These are phyloP conservation scores for Drosophila setosimentum DNA, from an alignment of 2,888 invertebrate species.

Conservation along the genomic window DNA sequence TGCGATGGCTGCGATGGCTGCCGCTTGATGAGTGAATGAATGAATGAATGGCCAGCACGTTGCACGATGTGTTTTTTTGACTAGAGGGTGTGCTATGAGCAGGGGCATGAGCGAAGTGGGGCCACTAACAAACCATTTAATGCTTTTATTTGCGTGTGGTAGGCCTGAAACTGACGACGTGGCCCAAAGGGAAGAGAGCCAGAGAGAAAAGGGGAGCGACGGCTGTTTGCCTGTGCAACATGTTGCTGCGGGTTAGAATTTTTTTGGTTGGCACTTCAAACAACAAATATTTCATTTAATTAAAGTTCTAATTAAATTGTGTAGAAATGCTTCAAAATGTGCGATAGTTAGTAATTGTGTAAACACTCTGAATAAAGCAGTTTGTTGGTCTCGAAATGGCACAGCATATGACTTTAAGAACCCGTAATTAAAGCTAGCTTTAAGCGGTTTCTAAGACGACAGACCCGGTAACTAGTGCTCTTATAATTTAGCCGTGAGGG, in stretches of 20 bases:
- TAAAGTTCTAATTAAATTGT: conserved; percentile 21
- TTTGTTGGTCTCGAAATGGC: not conserved
- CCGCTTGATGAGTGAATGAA: conserved; percentile 78
- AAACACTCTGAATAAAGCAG: not conserved
- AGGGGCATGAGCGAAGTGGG: conserved; percentile 24
- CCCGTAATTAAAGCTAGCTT: not conserved
- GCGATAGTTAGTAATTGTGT: not conserved
- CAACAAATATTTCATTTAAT: conserved; percentile 35
- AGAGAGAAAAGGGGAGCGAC: not conserved
- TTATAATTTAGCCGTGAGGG: not conserved
- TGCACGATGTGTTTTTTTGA: conserved; percentile 34
- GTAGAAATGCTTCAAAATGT: not conserved
- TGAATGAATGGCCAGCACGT: conserved; percentile 56
- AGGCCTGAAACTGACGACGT: conserved; percentile 67
- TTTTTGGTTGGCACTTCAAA: conserved; percentile 13
- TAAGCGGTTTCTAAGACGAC: not conserved
- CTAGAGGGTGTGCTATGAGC: conserved; percentile 6
- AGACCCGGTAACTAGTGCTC: not conserved
- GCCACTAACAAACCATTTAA: conserved; percentile 75
- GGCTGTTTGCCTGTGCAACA: conserved; percentile 57
- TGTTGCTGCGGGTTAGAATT: conserved; percentile 51
- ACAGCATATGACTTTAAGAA: not conserved
- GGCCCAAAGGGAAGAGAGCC: conserved; percentile 16
- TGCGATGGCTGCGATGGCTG: conserved; percentile 60
- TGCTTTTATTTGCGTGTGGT: conserved; percentile 79